Percentiles rank a stretch among this genome's conserved stretches.
Evolutionary conservation across 2,888 invertebrate genomes (phyloP).

Genomic region (Schizaphis graminum): DNA sequence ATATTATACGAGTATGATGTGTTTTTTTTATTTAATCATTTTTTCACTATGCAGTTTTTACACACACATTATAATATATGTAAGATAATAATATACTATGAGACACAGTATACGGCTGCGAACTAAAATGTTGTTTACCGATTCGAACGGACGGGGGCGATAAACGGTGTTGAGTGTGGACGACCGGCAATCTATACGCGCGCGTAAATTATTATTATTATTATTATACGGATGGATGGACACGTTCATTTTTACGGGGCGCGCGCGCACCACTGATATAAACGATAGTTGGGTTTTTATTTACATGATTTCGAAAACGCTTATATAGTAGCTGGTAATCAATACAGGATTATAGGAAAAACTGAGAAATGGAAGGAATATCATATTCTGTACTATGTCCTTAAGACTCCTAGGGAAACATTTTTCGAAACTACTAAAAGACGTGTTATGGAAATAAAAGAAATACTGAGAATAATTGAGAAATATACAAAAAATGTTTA

Average conservation of each 20-base stretch:
- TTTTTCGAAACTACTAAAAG: background rate
- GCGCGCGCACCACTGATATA: background rate
- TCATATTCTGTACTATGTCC: background rate
- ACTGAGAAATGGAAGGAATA: background rate
- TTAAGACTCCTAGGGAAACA: background rate
- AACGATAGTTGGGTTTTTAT: background rate
- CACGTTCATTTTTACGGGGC: background rate
- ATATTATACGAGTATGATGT: background rate
- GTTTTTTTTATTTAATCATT: background rate
- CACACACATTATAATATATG: background rate
- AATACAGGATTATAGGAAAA: background rate
- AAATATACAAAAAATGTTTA: background rate
- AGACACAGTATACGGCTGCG: slow-evolving; percentile 55
- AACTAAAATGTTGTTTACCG: slow-evolving; percentile 49
- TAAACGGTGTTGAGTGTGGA: slow-evolving; percentile 28
- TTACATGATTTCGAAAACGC: background rate
- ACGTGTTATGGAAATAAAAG: background rate
- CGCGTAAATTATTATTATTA: slow-evolving; percentile 8
- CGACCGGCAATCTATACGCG: background rate
- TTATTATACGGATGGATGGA: background rate
- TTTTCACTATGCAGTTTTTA: slow-evolving; percentile 39
- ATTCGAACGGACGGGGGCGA: slow-evolving; percentile 45
- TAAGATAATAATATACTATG: slow-evolving; percentile 3
- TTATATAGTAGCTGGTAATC: background rate
- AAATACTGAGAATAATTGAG: background rate